These are phyloP conservation scores for Neoseiulus cucumeris DNA, from an alignment of 1,140 invertebrate species.

Conservation along the genomic window DNA sequence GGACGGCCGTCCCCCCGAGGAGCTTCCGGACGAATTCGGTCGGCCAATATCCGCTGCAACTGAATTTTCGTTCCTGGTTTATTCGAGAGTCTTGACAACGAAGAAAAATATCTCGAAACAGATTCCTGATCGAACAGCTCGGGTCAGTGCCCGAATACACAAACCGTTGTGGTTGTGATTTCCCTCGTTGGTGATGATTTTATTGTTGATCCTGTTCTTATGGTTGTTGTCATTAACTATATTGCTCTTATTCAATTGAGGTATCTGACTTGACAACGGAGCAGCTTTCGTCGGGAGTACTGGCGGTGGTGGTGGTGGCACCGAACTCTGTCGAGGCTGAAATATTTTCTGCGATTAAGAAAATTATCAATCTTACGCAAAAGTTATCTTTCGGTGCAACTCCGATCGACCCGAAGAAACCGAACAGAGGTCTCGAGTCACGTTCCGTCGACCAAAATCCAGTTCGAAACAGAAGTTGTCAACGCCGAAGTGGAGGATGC, in stretches of 20 bases:
- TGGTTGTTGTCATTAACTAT: too few relatives aligned
- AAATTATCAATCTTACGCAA: not conserved
- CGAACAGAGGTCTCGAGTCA: not conserved
- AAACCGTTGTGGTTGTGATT: too few relatives aligned
- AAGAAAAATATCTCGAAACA: too few relatives aligned
- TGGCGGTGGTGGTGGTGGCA: not conserved
- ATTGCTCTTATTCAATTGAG: not conserved
- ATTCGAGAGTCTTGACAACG: too few relatives aligned
- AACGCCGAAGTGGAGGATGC: too few relatives aligned
- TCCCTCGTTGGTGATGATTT: too few relatives aligned
- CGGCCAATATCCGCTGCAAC: not conserved
- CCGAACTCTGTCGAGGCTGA: not conserved
- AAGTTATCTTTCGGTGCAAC: not conserved
- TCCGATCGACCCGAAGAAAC: not conserved
- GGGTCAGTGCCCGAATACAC: too few relatives aligned
- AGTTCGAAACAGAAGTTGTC: too few relatives aligned
- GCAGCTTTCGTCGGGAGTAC: not conserved
- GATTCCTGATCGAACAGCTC: too few relatives aligned
- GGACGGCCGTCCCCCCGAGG: not conserved
- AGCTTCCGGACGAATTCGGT: constrained; percentile 4
- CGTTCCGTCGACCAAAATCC: too few relatives aligned
- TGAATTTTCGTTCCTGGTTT: not conserved
- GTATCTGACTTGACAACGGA: not conserved
- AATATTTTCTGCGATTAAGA: not conserved
- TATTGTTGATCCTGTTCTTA: too few relatives aligned